Conservation (phyloP, 2,888 invertebrate species). For the Uropetala carovei region DNA sequence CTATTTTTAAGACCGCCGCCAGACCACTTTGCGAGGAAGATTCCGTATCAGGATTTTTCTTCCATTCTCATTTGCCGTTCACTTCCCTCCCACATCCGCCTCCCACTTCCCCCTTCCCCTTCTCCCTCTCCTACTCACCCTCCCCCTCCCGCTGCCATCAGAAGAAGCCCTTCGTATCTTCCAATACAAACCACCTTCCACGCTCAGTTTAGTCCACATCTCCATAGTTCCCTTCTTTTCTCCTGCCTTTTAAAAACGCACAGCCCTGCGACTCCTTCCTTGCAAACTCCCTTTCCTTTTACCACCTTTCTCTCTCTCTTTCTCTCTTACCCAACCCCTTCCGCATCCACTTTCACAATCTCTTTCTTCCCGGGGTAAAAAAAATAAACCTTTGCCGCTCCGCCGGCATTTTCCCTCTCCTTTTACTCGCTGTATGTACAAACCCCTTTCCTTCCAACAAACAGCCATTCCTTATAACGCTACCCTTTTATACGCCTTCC, state of each 20-base stretch:
- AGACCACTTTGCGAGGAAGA: neutral
- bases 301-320: neutral
- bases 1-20: neutral
- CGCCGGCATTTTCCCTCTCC: neutral
- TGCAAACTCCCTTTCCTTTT: neutral
- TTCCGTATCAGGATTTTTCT: neutral
- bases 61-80: constrained; percentile 1
- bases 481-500: neutral
- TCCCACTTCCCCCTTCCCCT: neutral
- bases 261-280: neutral
- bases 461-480: neutral
- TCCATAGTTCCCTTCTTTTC: neutral
- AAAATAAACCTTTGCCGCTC: neutral
- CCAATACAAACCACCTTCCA: neutral
- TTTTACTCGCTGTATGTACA: neutral
- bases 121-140: too few relatives aligned
- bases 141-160: too few relatives aligned
- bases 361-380: neutral
- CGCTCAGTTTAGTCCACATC: constrained; percentile 6
- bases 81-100: too few relatives aligned
- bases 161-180: neutral
- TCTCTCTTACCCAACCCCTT: too few relatives aligned
- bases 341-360: too few relatives aligned
- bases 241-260: neutral
- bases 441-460: neutral